Evolutionary conservation across 2,888 invertebrate species (phyloP), one percentile per base, ranked within the genome.

Genomic region (Xanthorhoe spadicearia): DNA sequence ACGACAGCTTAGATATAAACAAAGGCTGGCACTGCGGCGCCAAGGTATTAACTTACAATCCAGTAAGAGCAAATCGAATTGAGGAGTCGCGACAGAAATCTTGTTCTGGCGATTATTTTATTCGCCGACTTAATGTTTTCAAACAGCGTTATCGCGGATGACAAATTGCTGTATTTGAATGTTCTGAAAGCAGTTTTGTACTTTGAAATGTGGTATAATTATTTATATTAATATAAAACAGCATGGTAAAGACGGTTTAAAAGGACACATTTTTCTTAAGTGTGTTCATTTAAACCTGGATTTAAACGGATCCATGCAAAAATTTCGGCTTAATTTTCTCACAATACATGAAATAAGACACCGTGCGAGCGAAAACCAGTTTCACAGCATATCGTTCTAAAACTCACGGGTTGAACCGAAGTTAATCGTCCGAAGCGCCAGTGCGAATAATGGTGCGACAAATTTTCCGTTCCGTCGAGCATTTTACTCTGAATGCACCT

Each of bases 401-500:
- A 84, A 81, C 80, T 82, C 81, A 80, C 80, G 81, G 80, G 77
- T 64, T 84, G 85, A 85, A 83, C 83, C 84, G 84, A 87, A 88
- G 89, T 92, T 90, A 92, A 92, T 90, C 89, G 91, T 81, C 83
- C 87, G 83, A 83, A 88, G 85, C 87, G 84, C 82, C 82, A 89
- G 86, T 90, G 88, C 85, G 89, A 88, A 89, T 90, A 92, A 91
- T 90, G 83, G 88, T 84, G 83, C 84, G 87, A 87, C 91, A 89
- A 89, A 93, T 92, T 93, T 93, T 93, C 91, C 91, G 83, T 88
- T 83, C 86, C 86, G 86, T 80, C 85, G 90, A 88, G 83, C 92
- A 92, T 90, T 92, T 92, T 89, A 89, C 91, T 92, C 82, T 88
- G 89, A 90, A 87, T 90, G 89, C 89, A 87, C 84, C 87, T 80